These are phyloP conservation scores for Pimpla rufipes DNA, from an alignment of 2,888 invertebrate species.

Conservation along the genomic window DNA sequence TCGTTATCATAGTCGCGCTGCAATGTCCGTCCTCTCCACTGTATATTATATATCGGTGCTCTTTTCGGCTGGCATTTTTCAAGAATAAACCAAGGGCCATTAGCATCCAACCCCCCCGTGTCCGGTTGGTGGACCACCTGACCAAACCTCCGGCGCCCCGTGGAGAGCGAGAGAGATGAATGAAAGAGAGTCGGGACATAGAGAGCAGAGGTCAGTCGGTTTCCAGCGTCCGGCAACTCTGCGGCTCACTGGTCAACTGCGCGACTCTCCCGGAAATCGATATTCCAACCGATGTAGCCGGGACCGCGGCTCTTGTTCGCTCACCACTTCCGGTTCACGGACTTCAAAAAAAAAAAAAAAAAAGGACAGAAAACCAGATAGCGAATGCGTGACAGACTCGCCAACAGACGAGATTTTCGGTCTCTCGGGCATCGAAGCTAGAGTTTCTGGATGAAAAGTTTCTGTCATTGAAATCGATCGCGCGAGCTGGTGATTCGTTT, in stretches of 20 bases:
- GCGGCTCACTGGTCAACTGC: conserved; percentile 54
- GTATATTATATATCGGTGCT: conserved; percentile 10
- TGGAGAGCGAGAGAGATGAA: background rate
- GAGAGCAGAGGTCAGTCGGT: conserved; percentile 41
- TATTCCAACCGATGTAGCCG: conserved; percentile 54
- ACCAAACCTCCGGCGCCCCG: conserved; percentile 1
- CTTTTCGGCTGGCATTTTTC: conserved; percentile 18
- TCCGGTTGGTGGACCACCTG: conserved; percentile 53
- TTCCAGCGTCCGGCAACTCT: conserved; percentile 37
- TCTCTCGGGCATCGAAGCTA: conserved; percentile 35
- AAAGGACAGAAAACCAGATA: conserved; percentile 13
- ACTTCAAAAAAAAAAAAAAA: conserved; percentile 28
- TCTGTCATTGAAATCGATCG: conserved; percentile 44
- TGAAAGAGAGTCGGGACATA: background rate
- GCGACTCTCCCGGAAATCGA: conserved; percentile 62
- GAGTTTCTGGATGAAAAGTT: conserved; percentile 17
- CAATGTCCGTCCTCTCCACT: conserved; percentile 10
- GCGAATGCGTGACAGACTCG: conserved; percentile 23
- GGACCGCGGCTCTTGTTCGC: conserved; percentile 42
- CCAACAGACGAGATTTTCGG: conserved; percentile 39
- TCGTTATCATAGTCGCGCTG: conserved; percentile 38
- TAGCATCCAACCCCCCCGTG: conserved; percentile 38
- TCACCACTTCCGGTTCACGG: conserved; percentile 55
- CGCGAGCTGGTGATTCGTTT: background rate
- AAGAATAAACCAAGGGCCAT: conserved; percentile 51